phyloP scores from a whole-genome alignment of 2,797 vertebrate genomes.

The Ptychadena robeensis region DNA sequence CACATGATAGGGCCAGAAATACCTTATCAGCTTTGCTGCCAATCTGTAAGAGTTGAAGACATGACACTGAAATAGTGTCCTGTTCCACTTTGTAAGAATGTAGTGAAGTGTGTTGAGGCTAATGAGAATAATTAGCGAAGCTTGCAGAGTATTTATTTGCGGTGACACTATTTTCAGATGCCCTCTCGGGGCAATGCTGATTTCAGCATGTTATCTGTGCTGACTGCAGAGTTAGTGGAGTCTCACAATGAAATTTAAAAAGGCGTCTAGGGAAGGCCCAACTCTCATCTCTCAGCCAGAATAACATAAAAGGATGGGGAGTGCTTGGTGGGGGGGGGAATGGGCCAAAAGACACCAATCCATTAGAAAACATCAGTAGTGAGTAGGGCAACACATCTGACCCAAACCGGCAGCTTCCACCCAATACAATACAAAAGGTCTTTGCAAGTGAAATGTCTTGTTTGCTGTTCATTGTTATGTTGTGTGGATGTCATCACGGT shows the following conservation, averaged over 20 bases:
- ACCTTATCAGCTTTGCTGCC: too few species aligned
- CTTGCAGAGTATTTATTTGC: slow-evolving; percentile 21
- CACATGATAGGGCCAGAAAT: too few species aligned
- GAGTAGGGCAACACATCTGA: not conserved
- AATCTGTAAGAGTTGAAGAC: too few species aligned
- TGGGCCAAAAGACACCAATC: not conserved
- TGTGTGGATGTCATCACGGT: not conserved
- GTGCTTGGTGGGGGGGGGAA: not conserved
- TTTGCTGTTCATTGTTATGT: not conserved
- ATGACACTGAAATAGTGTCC: too few species aligned
- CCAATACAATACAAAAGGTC: not conserved
- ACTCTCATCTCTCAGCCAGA: slow-evolving; percentile 8
- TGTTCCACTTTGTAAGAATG: too few species aligned
- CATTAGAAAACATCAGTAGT: not conserved
- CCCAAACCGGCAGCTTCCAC: not conserved
- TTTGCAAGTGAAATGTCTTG: not conserved
- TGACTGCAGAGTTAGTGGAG: slow-evolving; percentile 14
- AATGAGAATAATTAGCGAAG: slow-evolving; percentile 33
- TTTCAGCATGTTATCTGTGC: slow-evolving; percentile 41
- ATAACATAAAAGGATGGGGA: not conserved
- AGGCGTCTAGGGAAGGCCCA: slow-evolving; percentile 26
- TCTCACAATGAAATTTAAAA: slow-evolving; percentile 41
- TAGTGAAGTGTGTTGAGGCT: slow-evolving; percentile 10
- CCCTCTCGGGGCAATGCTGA: slow-evolving; percentile 36
- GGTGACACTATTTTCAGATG: not conserved